Evolutionary conservation across 2,113 vertebrate genomes (phyloP).

Genomic region (Megaceryle maxima): DNA sequence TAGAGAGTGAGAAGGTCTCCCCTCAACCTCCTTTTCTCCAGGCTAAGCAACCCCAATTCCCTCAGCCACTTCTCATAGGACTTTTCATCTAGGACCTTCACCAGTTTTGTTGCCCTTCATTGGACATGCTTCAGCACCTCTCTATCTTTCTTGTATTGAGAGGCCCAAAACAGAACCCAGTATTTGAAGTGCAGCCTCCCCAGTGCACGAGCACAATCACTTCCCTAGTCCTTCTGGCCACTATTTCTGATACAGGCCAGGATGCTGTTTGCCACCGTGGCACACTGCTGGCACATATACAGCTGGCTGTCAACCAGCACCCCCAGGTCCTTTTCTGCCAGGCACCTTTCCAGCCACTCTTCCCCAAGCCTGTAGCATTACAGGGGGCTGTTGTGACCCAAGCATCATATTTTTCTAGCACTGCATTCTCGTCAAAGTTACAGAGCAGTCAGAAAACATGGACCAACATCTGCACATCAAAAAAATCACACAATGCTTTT

Average conservation of each 20-base stretch:
- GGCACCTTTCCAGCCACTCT: neutral
- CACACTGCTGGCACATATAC: neutral
- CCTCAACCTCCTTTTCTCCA: neutral
- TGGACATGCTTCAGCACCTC: neutral
- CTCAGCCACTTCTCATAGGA: rapidly evolving
- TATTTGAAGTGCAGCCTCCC: rapidly evolving
- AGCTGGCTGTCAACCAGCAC: rapidly evolving
- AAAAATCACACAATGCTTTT: neutral
- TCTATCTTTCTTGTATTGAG: rapidly evolving
- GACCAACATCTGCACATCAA: neutral
- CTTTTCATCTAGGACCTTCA: neutral
- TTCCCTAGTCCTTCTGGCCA: neutral
- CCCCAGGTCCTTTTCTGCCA: neutral
- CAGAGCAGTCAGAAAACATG: neutral
- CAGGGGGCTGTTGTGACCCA: neutral
- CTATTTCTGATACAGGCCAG: neutral
- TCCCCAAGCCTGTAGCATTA: neutral
- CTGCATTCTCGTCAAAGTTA: rapidly evolving
- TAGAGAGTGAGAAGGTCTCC: rapidly evolving
- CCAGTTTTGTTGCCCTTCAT: rapidly evolving
- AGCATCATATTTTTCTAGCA: neutral
- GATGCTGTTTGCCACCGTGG: neutral
- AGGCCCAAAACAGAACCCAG: neutral
- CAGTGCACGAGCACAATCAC: neutral
- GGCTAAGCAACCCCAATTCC: neutral